These are phyloP conservation scores for Rhinoraja longicauda DNA, from an alignment of 2,797 vertebrate genomes.

Conservation along the genomic window DNA sequence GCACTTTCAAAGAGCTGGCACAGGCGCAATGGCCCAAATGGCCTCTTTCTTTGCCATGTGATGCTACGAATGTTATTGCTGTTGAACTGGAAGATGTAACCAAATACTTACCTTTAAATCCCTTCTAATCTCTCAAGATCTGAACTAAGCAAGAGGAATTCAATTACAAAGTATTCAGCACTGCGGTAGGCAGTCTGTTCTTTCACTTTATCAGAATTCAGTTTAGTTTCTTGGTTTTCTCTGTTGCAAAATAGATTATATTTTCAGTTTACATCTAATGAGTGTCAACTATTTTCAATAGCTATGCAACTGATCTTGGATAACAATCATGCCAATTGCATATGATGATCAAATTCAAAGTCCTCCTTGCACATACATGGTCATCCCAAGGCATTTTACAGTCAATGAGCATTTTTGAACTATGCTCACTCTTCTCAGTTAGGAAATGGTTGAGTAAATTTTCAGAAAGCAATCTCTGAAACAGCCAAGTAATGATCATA, in stretches of 20 bases:
- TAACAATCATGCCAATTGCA: background rate
- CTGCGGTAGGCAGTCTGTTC: background rate
- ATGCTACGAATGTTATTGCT: background rate
- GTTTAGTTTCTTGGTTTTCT: background rate
- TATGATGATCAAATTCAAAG: background rate
- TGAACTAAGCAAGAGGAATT: background rate
- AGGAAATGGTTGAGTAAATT: too few relatives aligned
- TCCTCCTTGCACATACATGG: background rate
- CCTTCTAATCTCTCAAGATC: slow-evolving; percentile 9
- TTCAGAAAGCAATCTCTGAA: background rate
- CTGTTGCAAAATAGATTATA: background rate
- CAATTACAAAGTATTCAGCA: background rate
- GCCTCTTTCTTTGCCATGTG: background rate
- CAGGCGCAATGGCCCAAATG: background rate
- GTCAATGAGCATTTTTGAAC: too few relatives aligned
- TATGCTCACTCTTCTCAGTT: too few relatives aligned
- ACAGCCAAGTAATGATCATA: background rate
- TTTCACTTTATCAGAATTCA: background rate
- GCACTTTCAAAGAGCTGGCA: background rate
- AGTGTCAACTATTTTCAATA: background rate
- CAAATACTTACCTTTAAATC: slow-evolving; percentile 8
- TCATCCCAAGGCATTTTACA: background rate
- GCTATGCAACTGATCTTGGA: background rate
- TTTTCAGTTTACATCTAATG: background rate
- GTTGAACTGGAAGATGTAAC: slow-evolving; percentile 12